Conservation (phyloP, 2,797 vertebrate genomes). For the Chromobotia macracanthus region DNA sequence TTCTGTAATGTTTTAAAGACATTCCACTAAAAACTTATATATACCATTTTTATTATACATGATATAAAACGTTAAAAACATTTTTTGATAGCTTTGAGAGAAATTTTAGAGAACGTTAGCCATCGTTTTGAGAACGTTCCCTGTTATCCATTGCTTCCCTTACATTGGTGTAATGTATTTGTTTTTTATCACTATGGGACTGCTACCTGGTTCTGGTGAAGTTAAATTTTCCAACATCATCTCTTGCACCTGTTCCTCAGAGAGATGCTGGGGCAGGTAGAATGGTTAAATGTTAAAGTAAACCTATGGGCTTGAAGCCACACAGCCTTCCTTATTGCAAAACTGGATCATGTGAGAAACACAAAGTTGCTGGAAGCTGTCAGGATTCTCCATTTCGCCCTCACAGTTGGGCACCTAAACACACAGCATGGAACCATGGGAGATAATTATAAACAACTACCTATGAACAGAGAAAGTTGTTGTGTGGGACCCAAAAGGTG, state of each 20-base stretch:
- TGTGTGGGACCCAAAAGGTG: slow-evolving; percentile 20
- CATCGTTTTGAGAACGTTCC: too few relatives aligned
- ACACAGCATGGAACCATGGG: slow-evolving; percentile 47
- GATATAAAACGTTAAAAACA: too few relatives aligned
- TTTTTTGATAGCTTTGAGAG: too few relatives aligned
- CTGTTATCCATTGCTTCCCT: slow-evolving; percentile 1
- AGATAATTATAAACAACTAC: slow-evolving; percentile 60
- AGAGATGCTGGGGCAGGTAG: neutral
- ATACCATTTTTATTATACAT: too few relatives aligned
- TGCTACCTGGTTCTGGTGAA: slow-evolving; percentile 16
- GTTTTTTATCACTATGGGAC: neutral
- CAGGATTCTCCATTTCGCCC: slow-evolving; percentile 45
- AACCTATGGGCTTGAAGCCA: slow-evolving; percentile 8
- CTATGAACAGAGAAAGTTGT: slow-evolving; percentile 33
- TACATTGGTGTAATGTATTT: neutral
- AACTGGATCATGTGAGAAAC: slow-evolving; percentile 31
- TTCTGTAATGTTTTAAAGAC: too few relatives aligned
- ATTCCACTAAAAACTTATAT: too few relatives aligned
- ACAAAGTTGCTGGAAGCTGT: slow-evolving; percentile 42
- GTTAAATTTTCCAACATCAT: slow-evolving; percentile 15
- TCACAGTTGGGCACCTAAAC: slow-evolving; percentile 42
- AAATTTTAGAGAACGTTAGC: too few relatives aligned
- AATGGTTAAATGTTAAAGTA: neutral
- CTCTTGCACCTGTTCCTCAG: neutral
- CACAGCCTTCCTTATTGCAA: slow-evolving; percentile 39